Conservation (phyloP, 2,113 vertebrate species). For the Muscicapa adusta region DNA sequence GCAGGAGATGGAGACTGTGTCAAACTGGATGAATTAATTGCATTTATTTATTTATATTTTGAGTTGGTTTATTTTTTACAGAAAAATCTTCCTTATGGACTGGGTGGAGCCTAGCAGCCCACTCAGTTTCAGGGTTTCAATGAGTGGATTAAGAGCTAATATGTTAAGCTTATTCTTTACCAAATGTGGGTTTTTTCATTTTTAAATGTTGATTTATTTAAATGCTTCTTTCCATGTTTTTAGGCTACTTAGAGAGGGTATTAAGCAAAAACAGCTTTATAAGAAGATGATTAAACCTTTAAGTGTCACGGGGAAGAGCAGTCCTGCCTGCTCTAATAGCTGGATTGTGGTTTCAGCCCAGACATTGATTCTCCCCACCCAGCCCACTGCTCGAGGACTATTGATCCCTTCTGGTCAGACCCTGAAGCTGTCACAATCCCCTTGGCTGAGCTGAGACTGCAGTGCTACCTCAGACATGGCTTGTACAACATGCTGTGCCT, state of each 20-base stretch:
- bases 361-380: background rate
- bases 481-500: background rate
- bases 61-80: background rate
- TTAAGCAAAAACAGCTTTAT: background rate
- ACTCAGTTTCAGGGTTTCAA: background rate
- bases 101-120: background rate
- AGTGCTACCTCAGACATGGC: background rate
- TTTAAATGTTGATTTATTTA: background rate
- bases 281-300: background rate
- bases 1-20: background rate
- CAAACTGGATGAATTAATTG: background rate
- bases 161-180: background rate
- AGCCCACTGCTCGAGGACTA: background rate
- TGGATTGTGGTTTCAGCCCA: background rate
- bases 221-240: background rate
- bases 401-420: background rate
- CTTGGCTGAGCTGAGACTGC: background rate
- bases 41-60: background rate
- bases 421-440: background rate
- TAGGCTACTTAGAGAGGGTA: background rate
- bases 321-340: background rate
- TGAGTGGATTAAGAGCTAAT: background rate
- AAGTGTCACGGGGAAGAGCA: fast-evolving
- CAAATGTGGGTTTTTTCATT: fast-evolving
- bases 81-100: background rate